A percentile compares a stretch with the other conserved stretches of the same genome.
phyloP scores from a whole-genome alignment of 2,113 vertebrate genomes.

The Blennius ocellaris region DNA sequence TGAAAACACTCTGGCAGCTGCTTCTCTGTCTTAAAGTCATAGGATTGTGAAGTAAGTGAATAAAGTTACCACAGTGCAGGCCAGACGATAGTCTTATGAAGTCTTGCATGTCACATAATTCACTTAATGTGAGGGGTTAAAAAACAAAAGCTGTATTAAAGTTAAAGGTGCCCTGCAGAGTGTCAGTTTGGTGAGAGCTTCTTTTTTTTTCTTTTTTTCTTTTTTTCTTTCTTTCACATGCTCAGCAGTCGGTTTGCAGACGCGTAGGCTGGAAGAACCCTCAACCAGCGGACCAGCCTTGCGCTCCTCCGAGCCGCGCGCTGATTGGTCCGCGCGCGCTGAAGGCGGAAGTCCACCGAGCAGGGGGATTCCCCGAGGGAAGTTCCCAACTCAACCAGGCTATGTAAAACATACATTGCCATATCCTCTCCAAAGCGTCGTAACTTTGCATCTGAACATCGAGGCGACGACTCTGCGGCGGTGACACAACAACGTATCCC shows the following conservation, averaged over 20 bases:
- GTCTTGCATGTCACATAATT: neutral
- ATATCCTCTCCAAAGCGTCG: conserved; percentile 77
- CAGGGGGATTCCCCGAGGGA: conserved; percentile 88
- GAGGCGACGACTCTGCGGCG: conserved; percentile 56
- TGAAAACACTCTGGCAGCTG: no score
- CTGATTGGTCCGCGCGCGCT: conserved; percentile 75
- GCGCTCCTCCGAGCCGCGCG: conserved; percentile 38
- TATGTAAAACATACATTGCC: conserved; percentile 80
- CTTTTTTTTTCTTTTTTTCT: neutral
- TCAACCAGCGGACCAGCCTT: conserved; percentile 61
- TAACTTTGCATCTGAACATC: conserved; percentile 61
- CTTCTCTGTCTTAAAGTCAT: no score
- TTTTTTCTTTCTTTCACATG: conserved; percentile 9
- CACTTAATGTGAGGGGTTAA: neutral
- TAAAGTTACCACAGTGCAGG: no score
- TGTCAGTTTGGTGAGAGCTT: conserved; percentile 51
- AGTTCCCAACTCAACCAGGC: conserved; percentile 85
- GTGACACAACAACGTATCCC: conserved; percentile 64
- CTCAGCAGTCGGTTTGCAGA: conserved; percentile 64
- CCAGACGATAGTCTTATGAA: no score
- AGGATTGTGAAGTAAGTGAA: no score
- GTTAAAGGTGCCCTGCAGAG: conserved; percentile 36
- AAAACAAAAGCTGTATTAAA: neutral
- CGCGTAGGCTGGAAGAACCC: conserved; percentile 76
- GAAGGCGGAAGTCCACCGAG: conserved; percentile 83